Base-by-base conservation (phyloP, 2,113 vertebrate species). In the Pedetes capensis region DNA sequence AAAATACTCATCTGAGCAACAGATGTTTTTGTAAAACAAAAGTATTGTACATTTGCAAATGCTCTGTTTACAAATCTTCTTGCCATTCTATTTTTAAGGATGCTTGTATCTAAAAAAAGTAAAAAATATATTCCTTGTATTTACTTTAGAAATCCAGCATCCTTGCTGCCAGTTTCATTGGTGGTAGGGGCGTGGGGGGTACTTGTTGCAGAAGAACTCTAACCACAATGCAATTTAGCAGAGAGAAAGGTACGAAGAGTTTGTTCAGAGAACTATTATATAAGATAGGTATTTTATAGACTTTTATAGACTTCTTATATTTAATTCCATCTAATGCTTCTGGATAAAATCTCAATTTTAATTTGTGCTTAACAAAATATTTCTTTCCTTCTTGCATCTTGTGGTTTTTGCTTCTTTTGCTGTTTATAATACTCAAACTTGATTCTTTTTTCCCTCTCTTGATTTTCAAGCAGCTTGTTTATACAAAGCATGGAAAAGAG, bases 401-500 rank as follows among this genome's bases (percentile, higher is more conserved):
- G 95, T 74, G 74, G 81, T 91, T 96, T 90, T 95, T 90, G 87
- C 78, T 25, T 90, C 75, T 49, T 95, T 89, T 74, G 0, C 1
- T 96, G 96, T 93, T 96, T 90, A 69, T 74, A 95, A 82, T 61
- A 95, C 75, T 83, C 9, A 97, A 95, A 97, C 59, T 69, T 74
- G 68, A 64, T 84, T 3, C 8, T 23, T 55, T 42, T 89, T 49
- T 49, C 39, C 4, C 6, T 25, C 34, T 22, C 25, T 91, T 68
- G 16, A 91, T 69, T 97, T 98, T 97, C 47, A 96, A 97, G 66
- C 55, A 96, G 71, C 29, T 80, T 97, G 82, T 97, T 97, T 97
- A 97, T 96, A 95, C 57, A 91, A 91, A 83, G 92, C 81, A 91
- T 66, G 69, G 93, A 97, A 97, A 96, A 93, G 82, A 96, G 90